Evolutionary conservation across 1,140 invertebrate genomes (phyloP), one percentile per base, ranked within the genome.

Genomic region (Drosophila aff.): DNA sequence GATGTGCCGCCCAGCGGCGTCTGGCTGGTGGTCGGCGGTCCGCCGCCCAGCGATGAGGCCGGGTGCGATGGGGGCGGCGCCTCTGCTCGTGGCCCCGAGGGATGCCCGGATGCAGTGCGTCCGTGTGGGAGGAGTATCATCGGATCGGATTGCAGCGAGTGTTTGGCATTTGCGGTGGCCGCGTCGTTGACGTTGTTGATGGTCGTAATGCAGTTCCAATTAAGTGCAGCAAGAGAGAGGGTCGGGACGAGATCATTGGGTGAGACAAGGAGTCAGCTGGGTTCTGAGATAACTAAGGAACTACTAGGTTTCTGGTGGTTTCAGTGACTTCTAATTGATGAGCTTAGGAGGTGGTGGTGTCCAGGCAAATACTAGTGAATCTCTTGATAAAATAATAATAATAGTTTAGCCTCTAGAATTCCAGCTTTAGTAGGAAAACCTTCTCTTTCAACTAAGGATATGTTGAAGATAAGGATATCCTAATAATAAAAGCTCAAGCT

Each of bases 1-100:
- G 95, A 94, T 49, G 95, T 95, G 53, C 94, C 94, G 18, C 94
- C 94, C 53, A 91, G 60, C 21, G 91, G 76, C 55, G 92, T 92
- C 57, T 92, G 92, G n/a, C 90, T 82, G 41, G 86, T 92, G 40
- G 92, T 93, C 11, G 92, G 92, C 36, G 92, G 92, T 68, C 91
- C 91, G n/a, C 92, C 92, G 41, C 92, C 94, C 91, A 81, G 93
- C 89, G 61, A 94, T 90, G 68, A 94, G 82, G 66, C 94, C 91
- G 82, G 95, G 93, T 74, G 94, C 87, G 84, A 92, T 28, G 92
- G 91, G 31, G 92, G 91, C 18, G 92, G 91, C 15, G 91, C 92
- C 64, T 93, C 91, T 92, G 80, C 26, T 50, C 9, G 26, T 28
- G 16, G 8, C 9, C 26, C 47, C 16, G 21, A 16, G n/a, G n/a